Conservation (phyloP, 1,140 invertebrate species). For the Phortica variegata region DNA sequence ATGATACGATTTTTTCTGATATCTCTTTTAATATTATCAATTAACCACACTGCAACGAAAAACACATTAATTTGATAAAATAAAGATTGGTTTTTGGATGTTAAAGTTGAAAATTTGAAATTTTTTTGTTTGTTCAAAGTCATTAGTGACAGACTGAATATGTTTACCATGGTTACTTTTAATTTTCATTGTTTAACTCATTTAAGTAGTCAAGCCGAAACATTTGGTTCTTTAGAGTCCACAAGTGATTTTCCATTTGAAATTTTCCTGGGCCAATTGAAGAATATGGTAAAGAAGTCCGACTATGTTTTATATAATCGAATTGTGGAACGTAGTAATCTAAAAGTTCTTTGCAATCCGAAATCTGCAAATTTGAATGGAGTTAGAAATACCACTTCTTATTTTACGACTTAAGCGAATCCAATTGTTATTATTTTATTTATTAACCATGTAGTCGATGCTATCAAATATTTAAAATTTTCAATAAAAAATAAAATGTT, state of each 20-base stretch:
- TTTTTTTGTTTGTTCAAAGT: no score
- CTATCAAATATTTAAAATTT: background rate
- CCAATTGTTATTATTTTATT: background rate
- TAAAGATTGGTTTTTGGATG: no score
- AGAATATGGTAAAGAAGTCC: background rate
- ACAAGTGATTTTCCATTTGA: slow-evolving; percentile 9
- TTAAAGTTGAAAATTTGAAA: no score
- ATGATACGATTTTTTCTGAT: no score
- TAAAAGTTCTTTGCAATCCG: background rate
- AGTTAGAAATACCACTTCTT: background rate
- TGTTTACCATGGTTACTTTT: slow-evolving; percentile 3
- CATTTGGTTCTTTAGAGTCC: slow-evolving; percentile 4
- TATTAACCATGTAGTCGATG: background rate
- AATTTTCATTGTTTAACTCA: slow-evolving; percentile 12
- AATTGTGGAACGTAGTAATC: background rate
- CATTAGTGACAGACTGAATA: no score
- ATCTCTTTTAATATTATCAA: no score
- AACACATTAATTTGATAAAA: no score
- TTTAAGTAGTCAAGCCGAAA: slow-evolving; percentile 1
- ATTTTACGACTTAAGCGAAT: background rate
- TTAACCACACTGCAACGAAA: no score
- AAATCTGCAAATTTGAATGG: no score
- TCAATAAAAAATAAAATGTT: no score
- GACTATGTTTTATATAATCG: slow-evolving; percentile 1
- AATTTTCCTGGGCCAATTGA: slow-evolving; percentile 4